Conservation (phyloP, 2,797 vertebrate species). For the Hirundo rustica region DNA sequence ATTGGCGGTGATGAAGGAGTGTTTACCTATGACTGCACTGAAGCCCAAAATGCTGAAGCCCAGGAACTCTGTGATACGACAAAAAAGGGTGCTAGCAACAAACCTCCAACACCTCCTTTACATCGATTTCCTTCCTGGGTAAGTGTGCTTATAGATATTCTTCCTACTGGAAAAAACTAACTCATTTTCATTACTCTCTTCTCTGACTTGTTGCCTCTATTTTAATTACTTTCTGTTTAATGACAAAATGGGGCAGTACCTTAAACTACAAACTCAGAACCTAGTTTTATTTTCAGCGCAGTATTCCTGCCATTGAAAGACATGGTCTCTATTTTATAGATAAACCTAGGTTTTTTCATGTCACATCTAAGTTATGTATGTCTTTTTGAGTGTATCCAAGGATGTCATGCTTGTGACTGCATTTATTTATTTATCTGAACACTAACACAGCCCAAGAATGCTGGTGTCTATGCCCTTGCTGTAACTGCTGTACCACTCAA, state of each 20-base stretch:
- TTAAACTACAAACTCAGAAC: neutral
- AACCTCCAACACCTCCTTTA: constrained; percentile 93
- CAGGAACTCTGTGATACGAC: constrained; percentile 58
- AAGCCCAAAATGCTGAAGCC: constrained; percentile 49
- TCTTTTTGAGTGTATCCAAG: neutral
- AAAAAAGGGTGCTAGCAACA: constrained; percentile 71
- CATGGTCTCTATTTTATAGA: neutral
- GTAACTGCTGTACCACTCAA: neutral
- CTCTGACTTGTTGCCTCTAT: neutral
- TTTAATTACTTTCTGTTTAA: neutral
- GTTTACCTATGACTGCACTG: constrained; percentile 55
- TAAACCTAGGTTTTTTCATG: neutral
- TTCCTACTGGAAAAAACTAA: neutral
- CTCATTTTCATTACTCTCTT: neutral
- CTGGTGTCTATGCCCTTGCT: neutral
- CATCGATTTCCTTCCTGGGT: constrained; percentile 99
- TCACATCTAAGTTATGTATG: neutral
- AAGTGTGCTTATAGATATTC: constrained; percentile 49
- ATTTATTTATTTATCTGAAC: neutral
- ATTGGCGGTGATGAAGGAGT: constrained; percentile 67
- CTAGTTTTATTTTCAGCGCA: neutral
- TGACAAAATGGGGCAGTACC: neutral
- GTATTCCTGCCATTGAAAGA: neutral
- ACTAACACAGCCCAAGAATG: neutral
- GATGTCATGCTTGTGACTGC: neutral